phyloP scores from a whole-genome alignment of 2,888 invertebrate species.

The Eupithecia subumbrata region DNA sequence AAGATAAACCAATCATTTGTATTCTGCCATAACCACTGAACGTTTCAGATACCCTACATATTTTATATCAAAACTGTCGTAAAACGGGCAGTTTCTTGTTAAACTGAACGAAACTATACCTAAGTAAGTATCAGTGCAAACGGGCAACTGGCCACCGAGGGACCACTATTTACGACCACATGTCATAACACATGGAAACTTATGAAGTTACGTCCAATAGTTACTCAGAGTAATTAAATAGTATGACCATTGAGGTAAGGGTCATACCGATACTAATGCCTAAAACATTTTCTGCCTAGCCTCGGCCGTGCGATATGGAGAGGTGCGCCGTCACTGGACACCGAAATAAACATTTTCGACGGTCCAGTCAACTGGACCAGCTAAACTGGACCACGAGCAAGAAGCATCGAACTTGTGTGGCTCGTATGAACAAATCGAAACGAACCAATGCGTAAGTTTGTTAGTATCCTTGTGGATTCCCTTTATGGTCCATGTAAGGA shows the following conservation, averaged over 20 bases:
- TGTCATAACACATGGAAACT: not conserved
- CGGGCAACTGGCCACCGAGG: not conserved
- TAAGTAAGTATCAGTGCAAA: not conserved
- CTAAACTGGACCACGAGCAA: not conserved
- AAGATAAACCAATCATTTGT: constrained; percentile 27
- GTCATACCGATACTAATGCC: too few relatives aligned
- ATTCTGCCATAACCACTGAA: constrained; percentile 30
- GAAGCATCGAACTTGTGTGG: not conserved
- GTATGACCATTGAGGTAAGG: not conserved
- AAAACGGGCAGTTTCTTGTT: constrained; percentile 43
- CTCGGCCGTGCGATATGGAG: too few relatives aligned
- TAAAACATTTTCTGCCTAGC: too few relatives aligned
- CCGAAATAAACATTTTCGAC: too few relatives aligned
- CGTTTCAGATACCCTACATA: constrained; percentile 42
- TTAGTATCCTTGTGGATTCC: constrained; percentile 67
- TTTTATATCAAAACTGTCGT: constrained; percentile 44
- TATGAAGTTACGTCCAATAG: not conserved
- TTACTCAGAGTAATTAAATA: not conserved
- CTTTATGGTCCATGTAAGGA: constrained; percentile 60
- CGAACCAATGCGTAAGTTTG: constrained; percentile 49
- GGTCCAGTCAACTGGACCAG: too few relatives aligned
- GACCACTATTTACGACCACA: not conserved
- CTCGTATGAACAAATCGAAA: constrained; percentile 10
- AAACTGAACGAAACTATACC: constrained; percentile 23
- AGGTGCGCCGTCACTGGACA: too few relatives aligned